These are phyloP conservation scores for Hoplostethus atlanticus DNA, from an alignment of 2,797 vertebrate species.

Conservation along the genomic window DNA sequence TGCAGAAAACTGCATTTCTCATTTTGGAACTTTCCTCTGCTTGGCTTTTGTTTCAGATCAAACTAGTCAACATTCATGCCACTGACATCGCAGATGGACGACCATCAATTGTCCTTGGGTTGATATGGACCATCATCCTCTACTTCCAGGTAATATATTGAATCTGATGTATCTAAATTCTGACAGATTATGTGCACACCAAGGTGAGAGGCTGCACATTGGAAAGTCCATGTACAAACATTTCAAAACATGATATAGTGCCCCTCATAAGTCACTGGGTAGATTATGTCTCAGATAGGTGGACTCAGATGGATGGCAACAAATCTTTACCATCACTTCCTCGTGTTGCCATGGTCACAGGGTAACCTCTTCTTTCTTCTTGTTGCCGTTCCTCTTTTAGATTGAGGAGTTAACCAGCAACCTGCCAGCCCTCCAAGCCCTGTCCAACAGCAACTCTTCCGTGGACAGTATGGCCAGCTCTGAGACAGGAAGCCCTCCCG, in stretches of 20 bases:
- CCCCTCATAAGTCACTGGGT: not conserved
- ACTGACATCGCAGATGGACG: slow-evolving; percentile 98
- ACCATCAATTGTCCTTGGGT: slow-evolving; percentile 95
- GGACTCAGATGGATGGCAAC: not conserved
- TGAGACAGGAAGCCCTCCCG: slow-evolving; percentile 93
- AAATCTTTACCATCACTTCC: not conserved
- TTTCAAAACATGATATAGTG: not conserved
- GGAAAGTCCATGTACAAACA: not conserved
- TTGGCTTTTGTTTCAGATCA: slow-evolving; percentile 88
- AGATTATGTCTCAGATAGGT: not conserved
- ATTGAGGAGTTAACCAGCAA: slow-evolving; percentile 99
- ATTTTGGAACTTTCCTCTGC: slow-evolving; percentile 54
- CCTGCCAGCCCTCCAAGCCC: slow-evolving; percentile 90
- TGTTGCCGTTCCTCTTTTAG: slow-evolving; percentile 72
- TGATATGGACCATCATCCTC: slow-evolving; percentile 98
- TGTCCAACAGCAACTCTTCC: slow-evolving; percentile 94
- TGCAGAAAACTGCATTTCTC: slow-evolving; percentile 1
- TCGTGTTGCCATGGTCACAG: slow-evolving; percentile 20
- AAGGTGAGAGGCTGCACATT: not conserved
- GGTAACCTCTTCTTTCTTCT: not conserved
- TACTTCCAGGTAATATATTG: slow-evolving; percentile 94
- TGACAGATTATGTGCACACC: slow-evolving; percentile 8
- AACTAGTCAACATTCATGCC: slow-evolving; percentile 98
- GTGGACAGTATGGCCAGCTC: slow-evolving; percentile 92
- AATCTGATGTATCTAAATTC: slow-evolving; percentile 7